These are phyloP conservation scores for Thamnophis sirtalis DNA, from an alignment of 2,113 vertebrate species.

Conservation along the genomic window DNA sequence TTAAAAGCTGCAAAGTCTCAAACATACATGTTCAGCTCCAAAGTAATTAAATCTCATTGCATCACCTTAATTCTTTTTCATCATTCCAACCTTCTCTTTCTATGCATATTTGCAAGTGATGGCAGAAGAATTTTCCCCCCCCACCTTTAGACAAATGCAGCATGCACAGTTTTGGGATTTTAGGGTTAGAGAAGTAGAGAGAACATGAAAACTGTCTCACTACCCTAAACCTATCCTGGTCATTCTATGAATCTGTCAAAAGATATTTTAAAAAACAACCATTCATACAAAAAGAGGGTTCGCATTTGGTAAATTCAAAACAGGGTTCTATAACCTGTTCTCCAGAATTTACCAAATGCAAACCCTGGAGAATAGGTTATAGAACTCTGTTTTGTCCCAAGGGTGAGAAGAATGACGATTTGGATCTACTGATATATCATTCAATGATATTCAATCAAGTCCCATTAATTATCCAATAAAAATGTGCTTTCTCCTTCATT, in stretches of 20 bases:
- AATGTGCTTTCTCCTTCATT: not conserved
- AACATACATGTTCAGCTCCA: not conserved
- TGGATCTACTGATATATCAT: not conserved
- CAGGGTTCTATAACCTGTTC: too few relatives aligned
- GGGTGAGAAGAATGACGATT: not conserved
- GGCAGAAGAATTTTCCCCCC: not conserved
- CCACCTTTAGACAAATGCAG: not conserved
- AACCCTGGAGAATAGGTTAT: not conserved
- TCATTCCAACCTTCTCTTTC: not conserved
- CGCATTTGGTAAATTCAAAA: not conserved
- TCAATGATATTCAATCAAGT: not conserved
- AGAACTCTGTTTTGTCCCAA: not conserved
- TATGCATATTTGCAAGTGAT: not conserved
- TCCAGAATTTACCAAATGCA: too few relatives aligned
- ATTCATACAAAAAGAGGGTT: not conserved
- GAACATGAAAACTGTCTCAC: not conserved
- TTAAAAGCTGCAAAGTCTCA: not conserved
- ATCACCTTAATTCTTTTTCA: not conserved
- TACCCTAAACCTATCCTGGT: not conserved
- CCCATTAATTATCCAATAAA: not conserved
- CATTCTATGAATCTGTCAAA: not conserved
- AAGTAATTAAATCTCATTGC: not conserved
- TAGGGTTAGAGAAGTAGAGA: not conserved
- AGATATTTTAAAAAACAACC: not conserved
- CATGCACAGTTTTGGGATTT: not conserved